Conservation (phyloP, 2,113 vertebrate genomes). For the Piaya cayana region DNA sequence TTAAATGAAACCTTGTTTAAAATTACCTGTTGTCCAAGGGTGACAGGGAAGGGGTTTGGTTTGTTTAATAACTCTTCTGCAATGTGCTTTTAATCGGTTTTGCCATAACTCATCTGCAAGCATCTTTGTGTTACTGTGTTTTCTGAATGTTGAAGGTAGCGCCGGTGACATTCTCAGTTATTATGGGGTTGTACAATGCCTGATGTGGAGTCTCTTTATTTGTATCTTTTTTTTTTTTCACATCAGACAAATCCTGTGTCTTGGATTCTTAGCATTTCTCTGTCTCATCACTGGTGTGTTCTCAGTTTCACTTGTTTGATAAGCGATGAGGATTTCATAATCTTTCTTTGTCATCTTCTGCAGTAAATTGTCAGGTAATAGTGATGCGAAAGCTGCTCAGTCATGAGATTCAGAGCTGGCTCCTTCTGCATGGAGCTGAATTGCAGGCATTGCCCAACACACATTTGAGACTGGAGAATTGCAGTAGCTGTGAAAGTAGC, state of each 20-base stretch:
- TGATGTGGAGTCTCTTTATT: neutral
- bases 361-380: constrained; percentile 5
- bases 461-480: constrained; percentile 15
- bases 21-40: neutral
- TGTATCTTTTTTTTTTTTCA: neutral
- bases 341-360: neutral
- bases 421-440: neutral
- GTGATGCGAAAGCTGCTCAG: constrained; percentile 18
- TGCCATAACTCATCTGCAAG: neutral
- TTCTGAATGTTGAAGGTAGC: neutral
- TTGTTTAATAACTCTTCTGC: neutral
- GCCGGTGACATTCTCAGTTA: neutral
- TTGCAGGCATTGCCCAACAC: neutral
- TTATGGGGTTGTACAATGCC: neutral
- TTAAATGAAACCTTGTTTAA: neutral
- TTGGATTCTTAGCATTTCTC: neutral
- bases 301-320: constrained; percentile 45
- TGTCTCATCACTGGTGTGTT: neutral
- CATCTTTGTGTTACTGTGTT: neutral
- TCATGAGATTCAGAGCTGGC: neutral
- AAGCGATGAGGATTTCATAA: constrained; percentile 25
- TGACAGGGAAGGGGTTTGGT: neutral
- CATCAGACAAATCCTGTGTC: neutral
- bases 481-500: neutral
- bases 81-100: neutral